Base-by-base conservation (phyloP, 2,888 invertebrate genomes). In the Phorcus lineatus region DNA sequence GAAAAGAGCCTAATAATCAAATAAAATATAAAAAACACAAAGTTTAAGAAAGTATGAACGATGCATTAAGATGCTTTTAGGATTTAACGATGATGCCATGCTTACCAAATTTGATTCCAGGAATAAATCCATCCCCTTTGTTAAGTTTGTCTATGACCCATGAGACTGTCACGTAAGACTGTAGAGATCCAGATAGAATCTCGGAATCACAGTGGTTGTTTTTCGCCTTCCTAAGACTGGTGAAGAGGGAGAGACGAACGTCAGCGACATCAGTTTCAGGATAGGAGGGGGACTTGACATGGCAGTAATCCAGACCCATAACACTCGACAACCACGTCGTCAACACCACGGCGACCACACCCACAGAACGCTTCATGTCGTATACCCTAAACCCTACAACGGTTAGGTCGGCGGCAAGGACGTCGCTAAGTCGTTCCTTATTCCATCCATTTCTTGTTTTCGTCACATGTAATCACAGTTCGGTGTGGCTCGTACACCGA, bases 101-200 rank as follows among this genome's bases (percentile, higher is more conserved):
- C 86, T 83, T 82, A 89, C 88, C 89, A 77, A 88, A 79, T 76
- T 85, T 85, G 16, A 89, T 81, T 1, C 86, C 86, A 2, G 85
- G 83, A 6, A 88, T 82, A 70, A 84, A 86, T 16, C 74, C 67
- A 22, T 80, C 81, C 13, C 81, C 84, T 0, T 28, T 66, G 79
- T 90, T 90, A n/a, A 89, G 80, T 75, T 81, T 86, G n/a, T 89
- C 83, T 7, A 88, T 85, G 7, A 85, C 85, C 89, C 89, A 90
- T 28, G 89, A 85, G 19, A 88, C 86, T 0, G 87, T 85, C 28
- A 86, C 84, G 28, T 88, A 79, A 17, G 83, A 77, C 78, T 88
- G 87, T 19, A 89, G 78, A 7, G 87, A 85, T 9, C 78, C 80
- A 24, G 81, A 76, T 0, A 83, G 84, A 28, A 89, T 78, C 0